These are phyloP conservation scores for Micoletzkya japonica DNA, from an alignment of 2,888 invertebrate genomes.

Conservation along the genomic window DNA sequence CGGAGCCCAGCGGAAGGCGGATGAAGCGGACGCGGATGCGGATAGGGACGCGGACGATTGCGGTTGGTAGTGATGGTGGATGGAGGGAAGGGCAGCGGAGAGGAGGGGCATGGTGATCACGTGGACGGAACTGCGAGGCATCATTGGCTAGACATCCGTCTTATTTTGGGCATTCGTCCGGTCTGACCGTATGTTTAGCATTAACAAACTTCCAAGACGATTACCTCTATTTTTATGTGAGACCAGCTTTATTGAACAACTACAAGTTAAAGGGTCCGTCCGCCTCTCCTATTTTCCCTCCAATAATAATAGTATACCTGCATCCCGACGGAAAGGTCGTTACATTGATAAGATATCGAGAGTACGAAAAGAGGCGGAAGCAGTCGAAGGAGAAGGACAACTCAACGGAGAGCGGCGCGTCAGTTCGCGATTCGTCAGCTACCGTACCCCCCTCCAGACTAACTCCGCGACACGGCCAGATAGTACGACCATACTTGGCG, in stretches of 20 bases:
- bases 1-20: conserved; percentile 46
- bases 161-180: background rate
- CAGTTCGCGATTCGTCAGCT: background rate
- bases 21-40: background rate
- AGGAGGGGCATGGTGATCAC: background rate
- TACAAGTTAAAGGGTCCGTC: background rate
- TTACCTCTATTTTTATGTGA: no score
- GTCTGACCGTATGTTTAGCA: background rate
- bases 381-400: conserved; percentile 46
- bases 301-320: conserved; percentile 19
- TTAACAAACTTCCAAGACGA: no score
- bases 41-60: conserved; percentile 37
- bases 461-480: conserved; percentile 39
- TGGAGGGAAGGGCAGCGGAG: conserved; percentile 24
- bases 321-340: conserved; percentile 48
- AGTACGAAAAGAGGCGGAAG: conserved; percentile 47
- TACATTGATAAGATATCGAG: conserved; percentile 47
- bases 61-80: conserved; percentile 39
- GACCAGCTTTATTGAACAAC: no score
- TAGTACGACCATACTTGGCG: conserved; percentile 34
- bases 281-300: background rate
- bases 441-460: conserved; percentile 26
- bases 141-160: no score
- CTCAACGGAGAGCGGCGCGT: background rate
- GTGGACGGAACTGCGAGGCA: no score